A percentile compares a stretch with the other conserved stretches of the same genome.
Evolutionary conservation across 1,140 invertebrate genomes (phyloP).

Genomic region (Hycleus phaleratus): DNA sequence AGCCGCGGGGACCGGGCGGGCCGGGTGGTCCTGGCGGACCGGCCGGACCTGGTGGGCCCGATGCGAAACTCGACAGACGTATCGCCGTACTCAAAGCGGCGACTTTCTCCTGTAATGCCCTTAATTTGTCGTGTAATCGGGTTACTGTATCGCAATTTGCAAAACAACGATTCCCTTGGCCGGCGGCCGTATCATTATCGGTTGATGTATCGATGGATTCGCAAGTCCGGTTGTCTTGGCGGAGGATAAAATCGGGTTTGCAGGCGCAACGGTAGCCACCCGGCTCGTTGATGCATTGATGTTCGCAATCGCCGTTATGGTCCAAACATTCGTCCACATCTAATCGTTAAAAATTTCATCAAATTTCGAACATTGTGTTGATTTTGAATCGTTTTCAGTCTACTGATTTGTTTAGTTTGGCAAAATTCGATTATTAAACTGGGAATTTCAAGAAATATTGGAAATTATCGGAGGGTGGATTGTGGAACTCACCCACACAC

Average conservation of each 20-base stretch:
- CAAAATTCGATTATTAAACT: too few species aligned
- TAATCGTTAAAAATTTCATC: conserved; percentile 27
- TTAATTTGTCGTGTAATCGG: conserved; percentile 49
- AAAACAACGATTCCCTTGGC: conserved; percentile 43
- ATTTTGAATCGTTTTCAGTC: not conserved
- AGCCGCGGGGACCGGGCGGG: conserved; percentile 39
- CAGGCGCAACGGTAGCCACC: conserved; percentile 53
- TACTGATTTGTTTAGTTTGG: too few species aligned
- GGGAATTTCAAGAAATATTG: too few species aligned
- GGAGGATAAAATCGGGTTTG: conserved; percentile 43
- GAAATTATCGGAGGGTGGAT: too few species aligned
- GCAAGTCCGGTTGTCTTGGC: conserved; percentile 54
- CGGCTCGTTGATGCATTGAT: conserved; percentile 51
- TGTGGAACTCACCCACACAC: conserved; percentile 46
- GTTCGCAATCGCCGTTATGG: conserved; percentile 53
- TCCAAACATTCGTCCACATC: conserved; percentile 63
- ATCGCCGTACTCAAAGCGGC: conserved; percentile 51
- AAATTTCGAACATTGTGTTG: not conserved
- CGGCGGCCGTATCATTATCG: conserved; percentile 26
- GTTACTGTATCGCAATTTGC: conserved; percentile 52
- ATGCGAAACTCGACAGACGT: conserved; percentile 47
- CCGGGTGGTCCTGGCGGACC: conserved; percentile 43
- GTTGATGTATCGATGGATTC: conserved; percentile 27
- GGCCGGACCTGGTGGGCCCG: conserved; percentile 44
- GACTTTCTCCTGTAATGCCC: conserved; percentile 49